A percentile compares a stretch with the other conserved stretches of the same genome.
These are phyloP conservation scores for Chrysina gloriosa DNA, from an alignment of 2,888 invertebrate genomes.

Conservation along the genomic window DNA sequence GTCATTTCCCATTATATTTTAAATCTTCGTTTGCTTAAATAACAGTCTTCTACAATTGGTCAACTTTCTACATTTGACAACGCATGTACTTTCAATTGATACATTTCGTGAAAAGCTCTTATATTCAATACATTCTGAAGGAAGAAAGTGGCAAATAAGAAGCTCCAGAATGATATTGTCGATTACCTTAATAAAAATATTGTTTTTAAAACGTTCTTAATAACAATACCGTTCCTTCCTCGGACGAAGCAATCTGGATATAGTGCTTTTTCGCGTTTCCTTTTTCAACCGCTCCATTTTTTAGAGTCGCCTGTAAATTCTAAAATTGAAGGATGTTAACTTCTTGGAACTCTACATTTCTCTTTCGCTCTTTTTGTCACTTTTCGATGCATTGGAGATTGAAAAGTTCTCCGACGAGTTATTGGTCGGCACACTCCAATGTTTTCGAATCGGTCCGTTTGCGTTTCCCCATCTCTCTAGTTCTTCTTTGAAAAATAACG, in stretches of 20 bases:
- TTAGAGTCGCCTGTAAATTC: constrained; percentile 8
- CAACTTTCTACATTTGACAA: too few species aligned
- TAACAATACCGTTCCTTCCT: background rate
- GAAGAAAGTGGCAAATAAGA: too few species aligned
- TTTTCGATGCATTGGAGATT: constrained; percentile 34
- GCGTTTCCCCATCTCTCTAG: constrained; percentile 46
- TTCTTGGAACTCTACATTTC: constrained; percentile 25
- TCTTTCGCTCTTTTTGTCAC: constrained; percentile 31
- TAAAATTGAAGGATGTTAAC: constrained; percentile 33
- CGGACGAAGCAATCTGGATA: constrained; percentile 3
- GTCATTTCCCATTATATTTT: too few species aligned
- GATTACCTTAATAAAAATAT: too few species aligned
- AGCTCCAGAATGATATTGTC: too few species aligned
- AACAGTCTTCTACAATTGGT: too few species aligned
- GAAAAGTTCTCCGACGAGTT: constrained; percentile 35
- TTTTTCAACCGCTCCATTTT: background rate
- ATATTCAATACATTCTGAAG: too few species aligned
- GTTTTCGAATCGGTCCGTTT: constrained; percentile 44
- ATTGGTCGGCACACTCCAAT: constrained; percentile 36
- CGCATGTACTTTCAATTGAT: too few species aligned
- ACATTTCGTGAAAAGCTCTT: too few species aligned
- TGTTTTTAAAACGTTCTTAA: too few species aligned
- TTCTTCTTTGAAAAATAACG: constrained; percentile 40
- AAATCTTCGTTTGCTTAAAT: too few species aligned
- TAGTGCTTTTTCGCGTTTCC: background rate